phyloP scores from a whole-genome alignment of 2,888 invertebrate species.

The Theristus sp. region DNA sequence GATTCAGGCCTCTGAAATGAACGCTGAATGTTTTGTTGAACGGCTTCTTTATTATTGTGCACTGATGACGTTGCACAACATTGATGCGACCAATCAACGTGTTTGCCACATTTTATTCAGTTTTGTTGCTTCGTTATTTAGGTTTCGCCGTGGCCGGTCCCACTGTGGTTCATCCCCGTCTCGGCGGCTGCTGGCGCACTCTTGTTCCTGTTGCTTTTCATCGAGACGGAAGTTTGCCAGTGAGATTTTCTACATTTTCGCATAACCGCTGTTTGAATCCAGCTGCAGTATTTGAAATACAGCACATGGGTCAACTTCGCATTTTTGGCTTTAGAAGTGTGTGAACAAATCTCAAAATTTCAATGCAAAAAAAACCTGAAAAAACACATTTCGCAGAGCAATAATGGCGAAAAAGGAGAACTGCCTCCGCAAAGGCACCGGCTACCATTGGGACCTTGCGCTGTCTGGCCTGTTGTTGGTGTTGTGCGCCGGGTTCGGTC shows the following conservation, averaged over 20 bases:
- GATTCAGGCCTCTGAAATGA: too few relatives aligned
- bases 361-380: too few relatives aligned
- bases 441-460: conserved; percentile 85
- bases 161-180: conserved; percentile 54
- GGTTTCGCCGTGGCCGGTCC: background rate
- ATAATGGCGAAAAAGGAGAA: conserved; percentile 81
- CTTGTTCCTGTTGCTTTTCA: conserved; percentile 52
- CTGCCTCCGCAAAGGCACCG: conserved; percentile 71
- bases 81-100: too few relatives aligned
- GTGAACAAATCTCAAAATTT: too few relatives aligned
- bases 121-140: background rate
- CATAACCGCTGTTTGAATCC: background rate
- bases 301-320: background rate
- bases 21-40: too few relatives aligned
- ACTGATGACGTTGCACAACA: too few relatives aligned
- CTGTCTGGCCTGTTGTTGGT: conserved; percentile 63
- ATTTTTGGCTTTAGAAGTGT: conserved; percentile 46
- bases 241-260: conserved; percentile 37
- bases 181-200: conserved; percentile 67
- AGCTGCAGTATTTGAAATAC: background rate
- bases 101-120: too few relatives aligned
- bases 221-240: conserved; percentile 91
- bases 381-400: too few relatives aligned
- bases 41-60: too few relatives aligned
- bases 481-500: conserved; percentile 58